Percentiles rank a stretch among this genome's conserved stretches.
Conservation (phyloP, 23 tunicate genomes). For the Corella eumyota region DNA sequence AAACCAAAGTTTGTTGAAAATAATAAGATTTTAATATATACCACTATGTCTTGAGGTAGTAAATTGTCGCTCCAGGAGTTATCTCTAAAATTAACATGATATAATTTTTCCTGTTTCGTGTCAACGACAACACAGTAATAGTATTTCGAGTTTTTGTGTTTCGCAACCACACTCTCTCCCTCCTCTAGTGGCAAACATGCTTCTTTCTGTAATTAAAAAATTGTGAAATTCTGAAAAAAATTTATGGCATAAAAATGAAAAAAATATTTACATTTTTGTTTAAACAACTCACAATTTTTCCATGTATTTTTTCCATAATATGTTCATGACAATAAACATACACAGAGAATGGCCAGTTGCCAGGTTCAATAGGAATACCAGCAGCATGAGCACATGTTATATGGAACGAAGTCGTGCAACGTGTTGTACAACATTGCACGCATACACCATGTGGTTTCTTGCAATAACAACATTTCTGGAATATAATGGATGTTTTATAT, state of each 20-base stretch:
- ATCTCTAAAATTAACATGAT: constrained; percentile 56
- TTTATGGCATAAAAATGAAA: too few relatives aligned
- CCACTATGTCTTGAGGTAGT: constrained; percentile 53
- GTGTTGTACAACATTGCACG: constrained; percentile 62
- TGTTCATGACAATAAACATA: constrained; percentile 68
- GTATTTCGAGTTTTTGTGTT: constrained; percentile 50
- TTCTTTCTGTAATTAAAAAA: not conserved
- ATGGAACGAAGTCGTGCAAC: constrained; percentile 59
- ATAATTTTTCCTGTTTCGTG: constrained; percentile 28
- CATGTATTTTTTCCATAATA: too few relatives aligned
- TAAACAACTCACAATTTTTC: too few relatives aligned
- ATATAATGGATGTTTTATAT: too few relatives aligned
- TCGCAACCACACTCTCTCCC: constrained; percentile 34
- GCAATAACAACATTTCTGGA: constrained; percentile 73
- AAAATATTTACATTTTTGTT: too few relatives aligned
- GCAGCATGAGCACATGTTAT: constrained; percentile 73
- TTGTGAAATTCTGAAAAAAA: not conserved
- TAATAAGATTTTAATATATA: not conserved
- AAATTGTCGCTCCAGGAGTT: constrained; percentile 81
- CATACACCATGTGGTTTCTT: constrained; percentile 32
- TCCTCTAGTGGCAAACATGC: constrained; percentile 11
- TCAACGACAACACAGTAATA: constrained; percentile 21
- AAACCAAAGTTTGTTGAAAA: not conserved
- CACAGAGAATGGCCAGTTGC: constrained; percentile 80
- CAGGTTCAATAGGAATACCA: constrained; percentile 57